Evolutionary conservation across 2,888 invertebrate species (phyloP).

Genomic region (Glyphotaelius pellucidus): DNA sequence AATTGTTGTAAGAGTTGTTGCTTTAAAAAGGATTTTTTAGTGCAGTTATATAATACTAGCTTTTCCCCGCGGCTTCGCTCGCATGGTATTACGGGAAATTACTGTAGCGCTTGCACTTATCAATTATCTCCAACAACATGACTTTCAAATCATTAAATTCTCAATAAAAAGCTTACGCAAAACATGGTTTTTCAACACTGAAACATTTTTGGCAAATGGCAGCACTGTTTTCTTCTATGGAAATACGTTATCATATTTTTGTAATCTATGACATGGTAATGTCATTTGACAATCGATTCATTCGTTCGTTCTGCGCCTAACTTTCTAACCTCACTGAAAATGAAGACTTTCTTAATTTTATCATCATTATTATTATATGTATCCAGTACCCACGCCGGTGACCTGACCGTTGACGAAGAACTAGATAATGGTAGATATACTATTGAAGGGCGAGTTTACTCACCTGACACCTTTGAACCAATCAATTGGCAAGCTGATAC

Average conservation of each 20-base stretch:
- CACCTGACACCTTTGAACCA: conserved; percentile 80
- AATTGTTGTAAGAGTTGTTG: no score
- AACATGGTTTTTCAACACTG: no score
- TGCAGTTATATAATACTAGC: no score
- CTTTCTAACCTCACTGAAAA: not conserved
- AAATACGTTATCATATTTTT: not conserved
- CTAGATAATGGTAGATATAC: conserved; percentile 79
- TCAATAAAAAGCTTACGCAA: no score
- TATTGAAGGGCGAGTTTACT: conserved; percentile 89
- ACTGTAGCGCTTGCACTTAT: no score
- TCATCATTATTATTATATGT: conserved; percentile 37
- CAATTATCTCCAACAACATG: no score
- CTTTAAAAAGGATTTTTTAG: no score
- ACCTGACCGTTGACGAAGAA: conserved; percentile 72
- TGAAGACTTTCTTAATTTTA: conserved; percentile 37
- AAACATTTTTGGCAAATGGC: no score
- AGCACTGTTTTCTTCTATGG: no score
- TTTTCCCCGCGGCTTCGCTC: no score
- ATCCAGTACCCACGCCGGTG: conserved; percentile 60
- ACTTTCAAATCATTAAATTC: no score
- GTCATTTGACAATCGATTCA: not conserved
- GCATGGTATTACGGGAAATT: no score
- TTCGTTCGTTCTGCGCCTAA: not conserved
- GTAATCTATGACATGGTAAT: not conserved
- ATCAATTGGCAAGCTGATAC: conserved; percentile 87